These are phyloP conservation scores for Hypercompe scribonia DNA, from an alignment of 2,888 invertebrate species.

Conservation along the genomic window DNA sequence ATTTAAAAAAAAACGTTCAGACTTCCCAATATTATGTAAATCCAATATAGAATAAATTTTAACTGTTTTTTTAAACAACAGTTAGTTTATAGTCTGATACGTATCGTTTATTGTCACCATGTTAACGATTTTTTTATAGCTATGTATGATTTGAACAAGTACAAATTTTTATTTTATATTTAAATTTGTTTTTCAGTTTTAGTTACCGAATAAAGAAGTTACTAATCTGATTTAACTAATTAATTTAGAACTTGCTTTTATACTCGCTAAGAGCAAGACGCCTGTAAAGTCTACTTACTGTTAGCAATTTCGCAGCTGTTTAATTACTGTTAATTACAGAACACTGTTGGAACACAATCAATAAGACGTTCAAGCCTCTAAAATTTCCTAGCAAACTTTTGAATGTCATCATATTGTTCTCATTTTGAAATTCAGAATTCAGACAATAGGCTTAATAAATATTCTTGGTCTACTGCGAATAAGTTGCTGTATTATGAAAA, in stretches of 20 bases:
- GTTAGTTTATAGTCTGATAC: background rate
- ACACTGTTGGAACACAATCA: slow-evolving; percentile 33
- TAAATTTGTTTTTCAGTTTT: too few species aligned
- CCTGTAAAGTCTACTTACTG: slow-evolving; percentile 15
- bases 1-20: too few species aligned
- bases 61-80: background rate
- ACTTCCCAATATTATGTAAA: background rate
- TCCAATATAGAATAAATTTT: background rate
- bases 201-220: background rate
- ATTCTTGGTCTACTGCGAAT: slow-evolving; percentile 33
- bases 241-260: background rate
- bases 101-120: background rate
- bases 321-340: slow-evolving; percentile 36
- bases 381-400: slow-evolving; percentile 47
- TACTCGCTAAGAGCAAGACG: slow-evolving; percentile 1
- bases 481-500: slow-evolving; percentile 10
- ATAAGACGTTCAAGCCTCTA: slow-evolving; percentile 30
- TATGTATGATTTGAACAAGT: too few species aligned
- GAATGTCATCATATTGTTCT: slow-evolving; percentile 43
- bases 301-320: slow-evolving; percentile 22
- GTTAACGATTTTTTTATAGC: background rate
- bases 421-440: slow-evolving; percentile 31
- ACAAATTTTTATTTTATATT: background rate
- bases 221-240: background rate
- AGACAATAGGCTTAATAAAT: slow-evolving; percentile 43